Conservation (phyloP, 2,888 invertebrate species). For the Gerosis bhagava region DNA sequence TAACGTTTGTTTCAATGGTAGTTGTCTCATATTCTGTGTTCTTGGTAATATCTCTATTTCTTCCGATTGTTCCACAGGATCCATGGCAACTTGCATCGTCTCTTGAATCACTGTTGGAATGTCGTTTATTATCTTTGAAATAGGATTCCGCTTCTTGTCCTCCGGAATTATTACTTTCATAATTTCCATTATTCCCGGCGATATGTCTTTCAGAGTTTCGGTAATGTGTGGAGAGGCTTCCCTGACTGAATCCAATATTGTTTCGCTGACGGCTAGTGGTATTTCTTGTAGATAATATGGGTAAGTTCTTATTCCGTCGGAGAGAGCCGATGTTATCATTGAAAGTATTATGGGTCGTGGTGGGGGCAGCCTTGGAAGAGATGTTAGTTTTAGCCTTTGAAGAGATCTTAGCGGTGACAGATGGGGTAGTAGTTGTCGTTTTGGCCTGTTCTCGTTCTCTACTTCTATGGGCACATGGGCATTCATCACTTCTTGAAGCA, state of each 20-base stretch:
- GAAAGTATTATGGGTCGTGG: constrained; percentile 64
- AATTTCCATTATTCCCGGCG: constrained; percentile 72
- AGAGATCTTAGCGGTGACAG: constrained; percentile 53
- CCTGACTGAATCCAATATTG: constrained; percentile 69
- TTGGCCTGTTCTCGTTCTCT: constrained; percentile 50
- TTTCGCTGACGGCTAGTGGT: constrained; percentile 70
- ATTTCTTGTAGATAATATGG: constrained; percentile 77
- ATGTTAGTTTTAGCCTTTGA: constrained; percentile 43
- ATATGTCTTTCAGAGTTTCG: constrained; percentile 68
- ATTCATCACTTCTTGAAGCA: constrained; percentile 16
- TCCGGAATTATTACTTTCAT: constrained; percentile 64
- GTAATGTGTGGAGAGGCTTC: constrained; percentile 74
- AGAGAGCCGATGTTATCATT: constrained; percentile 65
- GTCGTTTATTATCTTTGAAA: constrained; percentile 62
- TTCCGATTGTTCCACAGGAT: constrained; percentile 47
- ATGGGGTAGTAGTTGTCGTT: constrained; percentile 63
- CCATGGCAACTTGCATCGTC: constrained; percentile 63
- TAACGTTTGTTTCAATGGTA: constrained; percentile 33
- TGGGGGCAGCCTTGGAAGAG: constrained; percentile 55
- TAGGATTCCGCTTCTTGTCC: constrained; percentile 51
- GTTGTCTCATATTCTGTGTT: constrained; percentile 39
- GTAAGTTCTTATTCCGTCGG: constrained; percentile 72
- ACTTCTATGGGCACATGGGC: constrained; percentile 12
- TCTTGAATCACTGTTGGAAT: constrained; percentile 70
- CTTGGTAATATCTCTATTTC: constrained; percentile 47